Evolutionary conservation across 2,113 vertebrate species (phyloP).

Genomic region (Nycticryphes semicollaris): DNA sequence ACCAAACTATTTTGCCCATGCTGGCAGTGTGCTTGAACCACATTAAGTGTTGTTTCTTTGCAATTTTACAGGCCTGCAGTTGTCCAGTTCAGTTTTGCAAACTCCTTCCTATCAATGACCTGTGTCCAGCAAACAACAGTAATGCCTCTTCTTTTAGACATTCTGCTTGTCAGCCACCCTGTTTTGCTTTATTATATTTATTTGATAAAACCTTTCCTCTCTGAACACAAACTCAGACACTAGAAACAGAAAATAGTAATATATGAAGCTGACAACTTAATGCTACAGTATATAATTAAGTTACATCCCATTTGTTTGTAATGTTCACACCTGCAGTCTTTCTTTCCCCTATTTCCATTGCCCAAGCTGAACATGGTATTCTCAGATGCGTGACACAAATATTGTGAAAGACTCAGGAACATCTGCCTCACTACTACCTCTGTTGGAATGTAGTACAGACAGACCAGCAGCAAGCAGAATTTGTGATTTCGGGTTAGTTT

Average conservation of each 20-base stretch:
- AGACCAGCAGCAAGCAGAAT: background rate
- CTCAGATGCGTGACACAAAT: background rate
- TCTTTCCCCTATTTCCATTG: background rate
- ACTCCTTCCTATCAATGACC: background rate
- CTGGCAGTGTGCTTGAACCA: background rate
- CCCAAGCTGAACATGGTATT: background rate
- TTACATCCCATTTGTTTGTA: background rate
- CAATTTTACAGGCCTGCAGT: conserved; percentile 11
- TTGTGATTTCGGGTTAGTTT: background rate
- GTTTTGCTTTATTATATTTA: background rate
- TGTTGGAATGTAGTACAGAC: background rate
- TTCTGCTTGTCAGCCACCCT: background rate
- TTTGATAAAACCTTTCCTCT: background rate
- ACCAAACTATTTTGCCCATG: background rate
- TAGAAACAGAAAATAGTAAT: background rate
- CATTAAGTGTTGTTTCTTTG: conserved; percentile 22
- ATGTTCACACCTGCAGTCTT: background rate
- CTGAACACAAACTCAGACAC: background rate
- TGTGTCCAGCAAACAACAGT: background rate
- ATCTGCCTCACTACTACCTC: background rate
- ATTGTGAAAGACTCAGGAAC: background rate
- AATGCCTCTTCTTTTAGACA: background rate
- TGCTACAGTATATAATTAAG: background rate
- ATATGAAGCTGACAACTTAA: background rate
- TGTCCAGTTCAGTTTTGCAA: background rate